A percentile compares a stretch with the other conserved stretches of the same genome.
These are phyloP conservation scores for Campoletis raptor DNA, from an alignment of 2,888 invertebrate genomes.

Conservation along the genomic window DNA sequence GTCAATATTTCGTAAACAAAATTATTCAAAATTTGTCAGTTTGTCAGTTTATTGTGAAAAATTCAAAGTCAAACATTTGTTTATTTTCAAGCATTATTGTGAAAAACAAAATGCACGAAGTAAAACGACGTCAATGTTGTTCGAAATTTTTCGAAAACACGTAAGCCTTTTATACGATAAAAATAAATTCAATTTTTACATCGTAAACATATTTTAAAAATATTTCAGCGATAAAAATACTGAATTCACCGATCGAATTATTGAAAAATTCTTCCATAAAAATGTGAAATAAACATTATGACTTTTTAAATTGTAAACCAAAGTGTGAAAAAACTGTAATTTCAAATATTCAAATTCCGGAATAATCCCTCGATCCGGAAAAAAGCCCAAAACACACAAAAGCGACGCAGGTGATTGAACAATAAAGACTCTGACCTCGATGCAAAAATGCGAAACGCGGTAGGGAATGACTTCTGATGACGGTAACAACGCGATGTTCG, in stretches of 20 bases:
- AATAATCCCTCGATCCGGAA: background rate
- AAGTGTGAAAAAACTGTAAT: background rate
- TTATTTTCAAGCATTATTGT: background rate
- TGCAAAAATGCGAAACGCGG: conserved; percentile 60
- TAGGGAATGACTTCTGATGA: conserved; percentile 66
- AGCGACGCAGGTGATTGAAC: background rate
- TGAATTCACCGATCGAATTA: background rate
- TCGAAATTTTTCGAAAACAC: background rate
- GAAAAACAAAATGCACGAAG: background rate
- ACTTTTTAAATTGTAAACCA: background rate
- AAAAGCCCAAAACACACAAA: background rate
- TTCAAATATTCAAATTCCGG: background rate
- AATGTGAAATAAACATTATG: background rate
- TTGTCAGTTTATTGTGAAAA: background rate
- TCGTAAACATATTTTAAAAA: background rate
- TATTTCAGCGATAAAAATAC: background rate
- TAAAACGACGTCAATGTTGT: background rate
- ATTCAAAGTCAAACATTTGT: background rate
- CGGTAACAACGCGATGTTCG: conserved; percentile 57
- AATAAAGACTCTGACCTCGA: conserved; percentile 55
- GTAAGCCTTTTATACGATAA: background rate
- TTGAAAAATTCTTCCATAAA: background rate
- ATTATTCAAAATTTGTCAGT: background rate
- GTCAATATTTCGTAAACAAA: background rate
- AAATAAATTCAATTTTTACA: background rate